These are phyloP conservation scores for Sebastiscus albofasciatus DNA, from an alignment of 2,797 vertebrate species.

Conservation along the genomic window DNA sequence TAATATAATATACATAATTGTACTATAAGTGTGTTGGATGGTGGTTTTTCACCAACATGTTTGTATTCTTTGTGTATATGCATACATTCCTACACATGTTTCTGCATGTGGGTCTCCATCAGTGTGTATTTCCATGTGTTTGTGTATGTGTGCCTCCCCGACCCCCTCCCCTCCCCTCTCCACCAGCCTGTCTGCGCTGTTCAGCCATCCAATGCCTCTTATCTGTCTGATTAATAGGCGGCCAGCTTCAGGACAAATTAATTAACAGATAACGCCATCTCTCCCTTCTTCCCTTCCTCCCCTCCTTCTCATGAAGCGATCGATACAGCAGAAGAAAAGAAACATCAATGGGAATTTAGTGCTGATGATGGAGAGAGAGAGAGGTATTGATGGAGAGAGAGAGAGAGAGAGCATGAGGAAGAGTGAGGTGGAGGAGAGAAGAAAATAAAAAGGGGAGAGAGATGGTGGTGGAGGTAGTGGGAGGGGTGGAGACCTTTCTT, in stretches of 20 bases:
- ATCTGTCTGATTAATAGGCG: slow-evolving; percentile 99
- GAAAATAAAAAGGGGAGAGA: slow-evolving; percentile 59
- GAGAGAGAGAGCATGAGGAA: slow-evolving; percentile 39
- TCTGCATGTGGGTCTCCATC: slow-evolving; percentile 29
- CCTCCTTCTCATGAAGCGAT: slow-evolving; percentile 99
- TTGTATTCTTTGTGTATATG: slow-evolving; percentile 22
- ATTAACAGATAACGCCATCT: slow-evolving; percentile 98
- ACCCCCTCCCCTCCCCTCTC: slow-evolving; percentile 43
- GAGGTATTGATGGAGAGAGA: slow-evolving; percentile 97
- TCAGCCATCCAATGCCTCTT: slow-evolving; percentile 99
- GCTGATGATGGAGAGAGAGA: slow-evolving; percentile 99
- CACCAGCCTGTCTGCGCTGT: slow-evolving; percentile 93
- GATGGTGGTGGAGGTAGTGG: slow-evolving; percentile 32
- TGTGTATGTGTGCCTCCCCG: slow-evolving; percentile 6
- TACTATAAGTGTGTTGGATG: neutral
- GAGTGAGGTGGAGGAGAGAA: slow-evolving; percentile 60
- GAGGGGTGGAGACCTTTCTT: slow-evolving; percentile 81
- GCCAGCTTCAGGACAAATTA: slow-evolving; percentile 99
- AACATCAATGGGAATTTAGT: slow-evolving; percentile 99
- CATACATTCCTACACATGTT: slow-evolving; percentile 44
- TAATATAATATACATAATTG: neutral
- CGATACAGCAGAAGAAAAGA: slow-evolving; percentile 99
- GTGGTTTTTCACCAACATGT: slow-evolving; percentile 37
- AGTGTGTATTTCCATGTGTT: slow-evolving; percentile 37
- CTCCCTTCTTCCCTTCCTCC: slow-evolving; percentile 88